phyloP scores from a whole-genome alignment of 1,140 invertebrate genomes.

The Papilio polyxenes region DNA sequence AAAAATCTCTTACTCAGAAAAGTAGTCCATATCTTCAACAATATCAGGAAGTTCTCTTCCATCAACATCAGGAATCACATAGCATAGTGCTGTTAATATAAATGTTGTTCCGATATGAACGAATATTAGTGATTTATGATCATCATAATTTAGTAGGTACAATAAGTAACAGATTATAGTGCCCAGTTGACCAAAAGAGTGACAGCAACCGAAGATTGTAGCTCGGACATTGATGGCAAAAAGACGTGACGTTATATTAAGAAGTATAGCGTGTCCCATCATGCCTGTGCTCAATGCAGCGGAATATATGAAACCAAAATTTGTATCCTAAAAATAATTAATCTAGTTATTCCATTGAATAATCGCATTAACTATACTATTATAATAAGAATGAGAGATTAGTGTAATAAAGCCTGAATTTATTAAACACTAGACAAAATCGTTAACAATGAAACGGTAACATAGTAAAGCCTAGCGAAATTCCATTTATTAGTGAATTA shows the following conservation, averaged over 20 bases:
- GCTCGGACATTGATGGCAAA: conserved; percentile 65
- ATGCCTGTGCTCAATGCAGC: conserved; percentile 57
- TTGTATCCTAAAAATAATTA: conserved; percentile 49
- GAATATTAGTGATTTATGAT: conserved; percentile 47
- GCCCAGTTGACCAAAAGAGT: conserved; percentile 63
- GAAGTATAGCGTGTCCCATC: conserved; percentile 54
- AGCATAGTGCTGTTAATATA: conserved; percentile 49
- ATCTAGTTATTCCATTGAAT: neutral
- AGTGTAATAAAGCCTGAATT: no score
- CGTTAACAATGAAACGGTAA: no score
- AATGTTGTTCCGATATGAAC: conserved; percentile 50
- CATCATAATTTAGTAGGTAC: conserved; percentile 47
- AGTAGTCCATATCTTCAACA: conserved; percentile 73
- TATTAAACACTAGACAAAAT: no score
- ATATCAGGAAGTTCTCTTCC: conserved; percentile 69
- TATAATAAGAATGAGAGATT: neutral
- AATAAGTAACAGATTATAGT: conserved; percentile 62
- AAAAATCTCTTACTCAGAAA: conserved; percentile 59
- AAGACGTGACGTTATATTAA: conserved; percentile 67
- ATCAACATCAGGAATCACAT: conserved; percentile 63
- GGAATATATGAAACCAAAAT: conserved; percentile 47
- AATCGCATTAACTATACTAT: conserved; percentile 20
- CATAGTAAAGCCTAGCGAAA: no score
- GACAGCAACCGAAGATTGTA: conserved; percentile 63
- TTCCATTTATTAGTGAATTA: no score